A percentile compares a stretch with the other conserved stretches of the same genome.
phyloP scores from a whole-genome alignment of 2,888 invertebrate species.

The Epinotia nisella region DNA sequence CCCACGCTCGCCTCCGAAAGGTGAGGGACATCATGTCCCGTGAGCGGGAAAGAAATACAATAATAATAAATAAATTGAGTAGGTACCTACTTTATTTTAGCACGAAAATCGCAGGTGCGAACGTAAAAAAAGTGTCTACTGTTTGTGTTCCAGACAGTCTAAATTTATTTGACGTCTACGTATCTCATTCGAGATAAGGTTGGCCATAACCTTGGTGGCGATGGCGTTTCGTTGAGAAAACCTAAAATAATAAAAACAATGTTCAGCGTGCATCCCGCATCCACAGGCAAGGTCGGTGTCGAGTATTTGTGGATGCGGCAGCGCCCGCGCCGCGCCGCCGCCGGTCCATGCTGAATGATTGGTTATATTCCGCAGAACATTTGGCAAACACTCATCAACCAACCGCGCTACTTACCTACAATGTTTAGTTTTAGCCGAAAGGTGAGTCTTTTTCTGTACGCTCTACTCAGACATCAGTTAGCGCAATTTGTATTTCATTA shows the following conservation, averaged over 20 bases:
- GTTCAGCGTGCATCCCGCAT: conserved; percentile 68
- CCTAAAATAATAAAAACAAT: conserved; percentile 78
- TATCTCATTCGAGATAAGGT: conserved; percentile 47
- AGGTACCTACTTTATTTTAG: no score
- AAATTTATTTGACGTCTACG: conserved; percentile 32
- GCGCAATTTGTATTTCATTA: conserved; percentile 18
- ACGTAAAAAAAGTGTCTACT: conserved; percentile 1
- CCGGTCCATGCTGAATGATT: conserved; percentile 66
- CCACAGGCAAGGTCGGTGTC: conserved; percentile 78
- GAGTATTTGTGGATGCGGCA: conserved; percentile 78
- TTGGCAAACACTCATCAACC: conserved; percentile 61
- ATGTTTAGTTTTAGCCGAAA: conserved; percentile 32
- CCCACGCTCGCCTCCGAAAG: no score
- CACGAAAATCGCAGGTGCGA: not conserved
- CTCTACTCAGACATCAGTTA: conserved; percentile 11
- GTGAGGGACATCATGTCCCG: no score
- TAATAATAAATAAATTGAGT: no score
- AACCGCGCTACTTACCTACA: conserved; percentile 47
- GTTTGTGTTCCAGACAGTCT: conserved; percentile 21
- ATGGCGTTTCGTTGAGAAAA: conserved; percentile 67
- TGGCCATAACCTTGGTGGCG: conserved; percentile 77
- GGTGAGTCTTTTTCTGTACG: conserved; percentile 38
- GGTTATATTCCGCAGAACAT: conserved; percentile 67
- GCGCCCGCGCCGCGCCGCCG: conserved; percentile 58
- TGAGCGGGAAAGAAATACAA: no score